Evolutionary conservation across 2,113 vertebrate species (phyloP), one percentile per base, ranked within the genome.

Genomic region (Lamprotornis superbus): DNA sequence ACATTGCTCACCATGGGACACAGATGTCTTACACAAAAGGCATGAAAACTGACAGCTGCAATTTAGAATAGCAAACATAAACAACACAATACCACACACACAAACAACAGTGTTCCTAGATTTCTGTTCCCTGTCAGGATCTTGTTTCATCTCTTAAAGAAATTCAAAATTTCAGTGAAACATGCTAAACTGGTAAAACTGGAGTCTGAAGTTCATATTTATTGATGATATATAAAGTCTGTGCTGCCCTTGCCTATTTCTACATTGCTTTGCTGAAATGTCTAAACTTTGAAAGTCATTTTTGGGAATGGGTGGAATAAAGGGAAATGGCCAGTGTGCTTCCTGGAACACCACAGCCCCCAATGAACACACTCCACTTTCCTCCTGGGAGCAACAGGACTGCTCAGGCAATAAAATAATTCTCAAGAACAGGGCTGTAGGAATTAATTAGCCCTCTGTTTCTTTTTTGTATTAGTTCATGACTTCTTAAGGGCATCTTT

Each of bases 311-410:
- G 24, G 13, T 2, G 12, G 30, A 64, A 77, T 31, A 53, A 75
- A 56, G 44, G 20, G 33, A 64, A 87, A 81, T 10, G 35, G 52
- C 8, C 65, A 61, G 6, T 4, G 14, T 35, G 33, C 21, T 79
- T 42, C n/a, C 28, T 22, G 2, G 1, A 81, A 30, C 24, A 39
- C 15, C 22, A 15, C 18, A 85, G 57, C 2, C 44, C 20, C 27
- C 10, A 2, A 7, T 3, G 55, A 76, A 49, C 1, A 2, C 39
- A 37, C 19, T 37, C 33, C 3, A 2, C 33, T 30, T 35, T 39
- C 42, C 30, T 49, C 57, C 52, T 46, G 28, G 40, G 31, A 80
- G 37, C 71, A 86, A 8, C 17, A 74, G 50, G 19, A 44, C 63
- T 39, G 61, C 15, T 18, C 40, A 73, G 68, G 64, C 28, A 23